Base-by-base conservation (phyloP, 2,113 vertebrate species). In the Austrofundulus limnaeus region DNA sequence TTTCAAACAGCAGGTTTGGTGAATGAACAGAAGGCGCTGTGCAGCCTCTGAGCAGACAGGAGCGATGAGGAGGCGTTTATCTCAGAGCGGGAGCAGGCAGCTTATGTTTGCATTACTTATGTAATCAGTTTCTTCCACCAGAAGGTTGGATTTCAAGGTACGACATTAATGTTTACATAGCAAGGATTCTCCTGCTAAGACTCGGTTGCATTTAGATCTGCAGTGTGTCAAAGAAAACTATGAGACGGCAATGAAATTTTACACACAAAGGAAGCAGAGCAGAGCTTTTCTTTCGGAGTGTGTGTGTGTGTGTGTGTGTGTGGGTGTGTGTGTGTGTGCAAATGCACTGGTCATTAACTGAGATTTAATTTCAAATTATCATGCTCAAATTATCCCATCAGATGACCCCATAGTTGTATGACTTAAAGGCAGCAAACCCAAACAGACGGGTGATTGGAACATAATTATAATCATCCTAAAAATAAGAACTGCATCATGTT, bases 141-240 rank as follows among this genome's bases (percentile, higher is more conserved):
- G 13, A 1, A 47, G 38, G 59, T 59, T 61, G 61, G 21, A 78
- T 67, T 79, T 59, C 46, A 50, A 73, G 62, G 23, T 55, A 12
- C 21, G 45, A 6, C 59, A 65, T 85, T 78, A 85, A 87, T 87
- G 86, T 85, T 87, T 90, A 82, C 85, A 83, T 85, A 67, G 47
- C 60, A 4, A 46, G n/a, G 66, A 78, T 61, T 72, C 65, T 49
- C 37, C 12, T 0, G 28, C 60, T 65, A 12, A 17, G 49, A 70
- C 46, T 57, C 39, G 19, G 24, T 54, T 61, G 70, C 68, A 76
- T 34, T 4, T 5, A 53, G 16, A 4, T n/a, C 17, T n/a, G 42
- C 15, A 34, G 31, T 8, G 31, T 9, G 31, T 34, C 31, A 34
- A 34, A 41, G 41, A 63, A 64, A 17, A 6, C 16, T n/a, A 1